Conservation (phyloP, 2,113 vertebrate genomes). For the Poecilia latipinna region DNA sequence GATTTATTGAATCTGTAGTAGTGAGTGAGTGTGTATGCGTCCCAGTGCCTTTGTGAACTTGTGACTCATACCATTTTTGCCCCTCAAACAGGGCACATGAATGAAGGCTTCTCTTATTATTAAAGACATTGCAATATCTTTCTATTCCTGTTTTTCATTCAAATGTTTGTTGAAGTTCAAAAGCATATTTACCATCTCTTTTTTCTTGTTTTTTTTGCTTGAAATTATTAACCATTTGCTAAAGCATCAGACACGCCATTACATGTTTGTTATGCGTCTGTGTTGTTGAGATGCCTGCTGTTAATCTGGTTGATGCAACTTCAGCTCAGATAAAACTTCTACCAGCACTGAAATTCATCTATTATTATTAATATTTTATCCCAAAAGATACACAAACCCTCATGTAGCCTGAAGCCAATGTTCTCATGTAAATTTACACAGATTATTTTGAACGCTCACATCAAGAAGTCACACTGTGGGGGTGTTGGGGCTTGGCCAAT, state of each 20-base stretch:
- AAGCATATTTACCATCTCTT: conserved; percentile 7
- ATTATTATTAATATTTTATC: background rate
- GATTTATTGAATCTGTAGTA: conserved; percentile 39
- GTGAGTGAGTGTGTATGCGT: conserved; percentile 39
- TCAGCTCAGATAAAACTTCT: conserved; percentile 38
- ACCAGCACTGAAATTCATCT: conserved; percentile 11
- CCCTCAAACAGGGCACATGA: background rate
- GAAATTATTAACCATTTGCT: background rate
- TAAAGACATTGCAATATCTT: background rate
- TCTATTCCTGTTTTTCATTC: background rate
- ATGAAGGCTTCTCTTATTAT: background rate
- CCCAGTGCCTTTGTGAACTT: conserved; percentile 44
- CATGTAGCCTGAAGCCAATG: background rate
- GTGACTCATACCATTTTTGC: conserved; percentile 1
- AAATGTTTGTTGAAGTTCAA: background rate
- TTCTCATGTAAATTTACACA: conserved; percentile 42
- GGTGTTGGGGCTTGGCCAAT: conserved; percentile 48
- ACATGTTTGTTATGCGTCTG: background rate
- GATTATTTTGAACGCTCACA: conserved; percentile 29
- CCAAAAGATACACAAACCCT: conserved; percentile 5
- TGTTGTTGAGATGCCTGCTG: background rate
- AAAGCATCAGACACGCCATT: conserved; percentile 1
- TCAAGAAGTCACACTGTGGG: conserved; percentile 17
- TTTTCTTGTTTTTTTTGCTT: conserved; percentile 4
- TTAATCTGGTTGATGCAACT: background rate